A percentile compares a stretch with the other conserved stretches of the same genome.
Conservation (phyloP, 2,113 vertebrate species). For the Strix uralensis region DNA sequence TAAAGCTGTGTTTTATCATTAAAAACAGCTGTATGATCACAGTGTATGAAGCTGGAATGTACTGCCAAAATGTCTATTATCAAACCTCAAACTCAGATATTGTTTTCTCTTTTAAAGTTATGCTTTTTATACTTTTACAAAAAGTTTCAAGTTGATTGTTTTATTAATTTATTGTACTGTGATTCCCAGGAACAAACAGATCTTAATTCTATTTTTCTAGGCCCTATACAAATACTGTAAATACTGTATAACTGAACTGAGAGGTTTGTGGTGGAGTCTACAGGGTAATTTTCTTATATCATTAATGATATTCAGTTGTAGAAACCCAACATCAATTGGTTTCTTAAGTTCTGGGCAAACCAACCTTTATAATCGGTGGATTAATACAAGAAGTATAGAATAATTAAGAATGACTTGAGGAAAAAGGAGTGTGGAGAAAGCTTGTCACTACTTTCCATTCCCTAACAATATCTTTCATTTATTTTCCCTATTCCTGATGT, state of each 20-base stretch:
- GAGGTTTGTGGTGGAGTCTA: neutral
- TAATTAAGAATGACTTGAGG: neutral
- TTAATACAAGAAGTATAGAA: neutral
- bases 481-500: neutral
- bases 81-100: neutral
- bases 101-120: neutral
- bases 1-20: neutral
- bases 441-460: neutral
- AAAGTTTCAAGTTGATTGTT: neutral
- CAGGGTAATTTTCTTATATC: neutral
- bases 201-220: neutral
- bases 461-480: neutral
- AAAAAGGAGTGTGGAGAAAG: neutral
- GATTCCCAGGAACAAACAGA: neutral
- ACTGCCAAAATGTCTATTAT: neutral
- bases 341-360: neutral
- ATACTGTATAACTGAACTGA: neutral
- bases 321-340: neutral
- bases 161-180: neutral
- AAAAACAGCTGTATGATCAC: neutral
- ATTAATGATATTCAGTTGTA: neutral
- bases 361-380: neutral
- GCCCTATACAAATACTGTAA: neutral
- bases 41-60: neutral
- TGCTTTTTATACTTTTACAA: fast-evolving